These are phyloP conservation scores for Callyntrura sp. DNA, from an alignment of 2,888 invertebrate species.

Conservation along the genomic window DNA sequence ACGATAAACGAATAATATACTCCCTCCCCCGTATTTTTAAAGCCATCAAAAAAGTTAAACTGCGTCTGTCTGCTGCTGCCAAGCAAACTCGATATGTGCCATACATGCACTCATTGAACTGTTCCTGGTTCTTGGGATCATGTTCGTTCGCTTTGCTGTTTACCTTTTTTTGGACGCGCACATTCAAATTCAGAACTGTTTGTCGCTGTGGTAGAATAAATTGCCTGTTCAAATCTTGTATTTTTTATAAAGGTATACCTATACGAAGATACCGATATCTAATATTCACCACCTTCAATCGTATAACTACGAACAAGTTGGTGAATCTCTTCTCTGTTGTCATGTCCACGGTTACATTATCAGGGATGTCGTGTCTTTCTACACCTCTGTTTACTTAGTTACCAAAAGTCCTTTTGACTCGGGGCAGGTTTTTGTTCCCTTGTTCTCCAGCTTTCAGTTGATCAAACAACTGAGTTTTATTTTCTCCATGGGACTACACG, in stretches of 20 bases:
- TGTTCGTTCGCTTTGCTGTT: neutral
- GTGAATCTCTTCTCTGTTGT: constrained; percentile 50
- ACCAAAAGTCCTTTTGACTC: neutral
- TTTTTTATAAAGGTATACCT: neutral
- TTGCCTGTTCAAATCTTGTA: neutral
- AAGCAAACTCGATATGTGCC: constrained; percentile 15
- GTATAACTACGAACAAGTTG: constrained; percentile 59
- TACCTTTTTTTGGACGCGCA: neutral
- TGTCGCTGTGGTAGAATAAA: neutral
- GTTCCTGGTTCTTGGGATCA: constrained; percentile 40
- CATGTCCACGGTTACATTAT: neutral
- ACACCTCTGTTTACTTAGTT: constrained; percentile 39
- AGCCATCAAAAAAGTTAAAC: constrained; percentile 48
- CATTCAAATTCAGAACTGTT: neutral
- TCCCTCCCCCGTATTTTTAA: constrained; percentile 59
- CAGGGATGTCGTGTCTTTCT: constrained; percentile 6
- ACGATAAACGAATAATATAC: constrained; percentile 3
- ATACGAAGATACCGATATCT: neutral
- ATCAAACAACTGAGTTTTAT: constrained; percentile 9
- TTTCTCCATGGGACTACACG: neutral
- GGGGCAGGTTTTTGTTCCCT: neutral
- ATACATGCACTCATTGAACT: constrained; percentile 36
- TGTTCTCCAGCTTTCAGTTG: neutral
- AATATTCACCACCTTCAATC: constrained; percentile 18
- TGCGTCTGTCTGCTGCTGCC: constrained; percentile 60